A percentile compares a stretch with the other conserved stretches of the same genome.
Evolutionary conservation across 2,888 invertebrate species (phyloP).

Genomic region (Heterodera filipjevi): DNA sequence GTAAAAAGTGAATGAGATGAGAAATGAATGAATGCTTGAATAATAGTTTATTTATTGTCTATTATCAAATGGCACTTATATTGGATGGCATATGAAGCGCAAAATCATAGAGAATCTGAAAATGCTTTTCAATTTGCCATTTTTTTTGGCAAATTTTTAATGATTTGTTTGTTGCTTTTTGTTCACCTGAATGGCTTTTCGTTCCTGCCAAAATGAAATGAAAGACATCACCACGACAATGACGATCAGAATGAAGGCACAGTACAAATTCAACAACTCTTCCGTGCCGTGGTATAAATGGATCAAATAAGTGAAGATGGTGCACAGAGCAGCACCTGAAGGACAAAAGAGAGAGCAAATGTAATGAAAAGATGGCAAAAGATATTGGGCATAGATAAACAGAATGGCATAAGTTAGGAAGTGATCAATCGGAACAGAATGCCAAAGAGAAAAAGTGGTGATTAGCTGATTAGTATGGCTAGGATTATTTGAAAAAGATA

Average conservation of each 20-base stretch:
- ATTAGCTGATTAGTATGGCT: too few species aligned
- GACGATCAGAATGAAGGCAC: slow-evolving; percentile 57
- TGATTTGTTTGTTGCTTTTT: slow-evolving; percentile 20
- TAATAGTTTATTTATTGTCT: background rate
- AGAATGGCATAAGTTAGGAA: too few species aligned
- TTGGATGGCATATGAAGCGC: slow-evolving; percentile 52
- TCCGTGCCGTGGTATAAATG: slow-evolving; percentile 61
- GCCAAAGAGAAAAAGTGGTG: too few species aligned
- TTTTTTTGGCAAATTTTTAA: slow-evolving; percentile 26
- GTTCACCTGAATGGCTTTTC: slow-evolving; percentile 56
- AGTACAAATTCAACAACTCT: slow-evolving; percentile 61
- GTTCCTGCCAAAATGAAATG: slow-evolving; percentile 60
- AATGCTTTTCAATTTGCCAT: background rate
- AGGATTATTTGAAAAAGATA: too few species aligned
- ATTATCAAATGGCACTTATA: slow-evolving; percentile 9
- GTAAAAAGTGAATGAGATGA: slow-evolving; percentile 12
- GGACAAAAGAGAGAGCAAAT: too few species aligned
- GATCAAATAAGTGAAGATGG: slow-evolving; percentile 58
- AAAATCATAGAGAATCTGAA: slow-evolving; percentile 56
- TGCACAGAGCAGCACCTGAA: slow-evolving; percentile 54
- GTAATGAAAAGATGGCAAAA: too few species aligned
- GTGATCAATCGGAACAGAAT: too few species aligned
- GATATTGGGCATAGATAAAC: too few species aligned
- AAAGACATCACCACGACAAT: slow-evolving; percentile 59
- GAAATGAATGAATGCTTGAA: background rate